Evolutionary conservation across 2,113 vertebrate species (phyloP), one percentile per base, ranked within the genome.

Genomic region (Cathartes aura): DNA sequence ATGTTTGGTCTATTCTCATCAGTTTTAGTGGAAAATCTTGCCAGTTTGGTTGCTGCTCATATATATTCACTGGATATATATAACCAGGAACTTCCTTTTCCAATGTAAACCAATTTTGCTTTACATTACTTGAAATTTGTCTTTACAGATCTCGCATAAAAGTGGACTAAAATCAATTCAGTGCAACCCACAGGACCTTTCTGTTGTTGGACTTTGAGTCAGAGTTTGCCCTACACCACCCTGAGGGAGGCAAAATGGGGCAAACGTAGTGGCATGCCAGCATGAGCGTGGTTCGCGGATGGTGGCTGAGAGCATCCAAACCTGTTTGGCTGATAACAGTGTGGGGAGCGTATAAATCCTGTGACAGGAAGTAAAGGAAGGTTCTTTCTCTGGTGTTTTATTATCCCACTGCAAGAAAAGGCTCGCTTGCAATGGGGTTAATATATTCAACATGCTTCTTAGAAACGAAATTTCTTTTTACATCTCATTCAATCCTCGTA

Each of bases 261-360:
- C 62, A 64, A 80, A 64, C 0, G 0, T 4, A 21, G 24, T 9
- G 58, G 58, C 42, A 58, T 5, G n/a, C 22, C 23, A 40, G 55
- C 17, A 23, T 3, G 17, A 45, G n/a, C 6, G 27, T 1, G 2
- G 42, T n/a, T 56, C 6, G 34, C 3, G 10, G 53, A 27, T 52
- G 58, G 67, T 21, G n/a, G 20, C 72, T 64, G 40, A 4, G 34
- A 59, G 16, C 47, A 56, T 27, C 20, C 40, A 27, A 64, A 91
- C 60, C 66, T 56, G 29, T 68, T 43, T 36, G 60, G 26, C 64
- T 56, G 48, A 56, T 60, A 52, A 34, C 26, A 60, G 8, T 0
- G 21, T 4, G 29, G 38, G 21, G 16, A 1, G 3, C 0, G 0
- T 27, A 34, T 3, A 40, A 75, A 64, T 72, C 43, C 40, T 42